phyloP scores from a whole-genome alignment of 2,888 invertebrate species.

The Acanthosepion esculentum region DNA sequence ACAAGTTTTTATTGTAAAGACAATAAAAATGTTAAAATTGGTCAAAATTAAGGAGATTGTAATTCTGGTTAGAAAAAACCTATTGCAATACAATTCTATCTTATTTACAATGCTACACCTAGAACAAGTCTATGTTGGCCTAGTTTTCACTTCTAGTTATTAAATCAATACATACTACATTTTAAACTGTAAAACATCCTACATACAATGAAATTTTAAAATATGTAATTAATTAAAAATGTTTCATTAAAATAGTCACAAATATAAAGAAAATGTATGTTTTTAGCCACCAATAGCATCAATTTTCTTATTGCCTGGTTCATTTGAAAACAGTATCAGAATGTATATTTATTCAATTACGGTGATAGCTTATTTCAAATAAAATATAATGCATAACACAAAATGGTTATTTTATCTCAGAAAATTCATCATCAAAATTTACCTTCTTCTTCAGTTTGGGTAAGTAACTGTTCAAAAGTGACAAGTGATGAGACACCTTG shows the following conservation, averaged over 20 bases:
- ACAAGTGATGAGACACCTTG: constrained; percentile 43
- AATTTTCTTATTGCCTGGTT: neutral
- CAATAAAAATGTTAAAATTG: neutral
- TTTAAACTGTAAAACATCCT: no score
- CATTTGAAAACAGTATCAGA: neutral
- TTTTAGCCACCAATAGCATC: neutral
- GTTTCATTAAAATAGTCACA: neutral
- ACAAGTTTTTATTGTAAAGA: neutral
- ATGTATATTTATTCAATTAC: neutral
- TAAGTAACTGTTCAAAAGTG: constrained; percentile 47
- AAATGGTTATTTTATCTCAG: neutral
- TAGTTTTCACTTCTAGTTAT: no score
- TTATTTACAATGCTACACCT: no score
- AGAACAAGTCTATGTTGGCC: no score
- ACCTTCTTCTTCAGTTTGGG: constrained; percentile 36
- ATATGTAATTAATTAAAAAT: neutral
- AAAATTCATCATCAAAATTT: no score
- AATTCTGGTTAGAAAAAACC: neutral
- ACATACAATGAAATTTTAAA: neutral
- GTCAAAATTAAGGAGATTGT: neutral
- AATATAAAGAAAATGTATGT: neutral
- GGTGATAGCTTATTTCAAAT: neutral
- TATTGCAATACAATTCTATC: no score
- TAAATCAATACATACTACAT: no score
- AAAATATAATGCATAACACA: neutral